Percentiles rank a stretch among this genome's conserved stretches.
phyloP scores from a whole-genome alignment of 2,888 invertebrate genomes.

The Orthonychiurus folsomi region DNA sequence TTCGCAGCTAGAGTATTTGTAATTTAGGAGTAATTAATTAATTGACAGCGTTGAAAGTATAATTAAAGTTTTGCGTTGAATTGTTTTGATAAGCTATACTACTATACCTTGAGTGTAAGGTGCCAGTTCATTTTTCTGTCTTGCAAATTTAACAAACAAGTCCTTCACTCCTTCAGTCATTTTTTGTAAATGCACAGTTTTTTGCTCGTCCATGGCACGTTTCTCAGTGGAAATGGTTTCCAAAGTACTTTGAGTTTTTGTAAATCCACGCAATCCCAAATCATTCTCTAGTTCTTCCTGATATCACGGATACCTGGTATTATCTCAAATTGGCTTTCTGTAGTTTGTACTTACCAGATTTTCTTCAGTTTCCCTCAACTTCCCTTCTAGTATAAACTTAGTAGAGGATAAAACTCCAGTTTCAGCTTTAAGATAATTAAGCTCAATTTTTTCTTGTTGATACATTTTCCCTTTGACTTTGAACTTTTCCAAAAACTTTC shows the following conservation, averaged over 20 bases:
- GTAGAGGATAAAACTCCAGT: conserved; percentile 5
- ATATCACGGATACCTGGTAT: background rate
- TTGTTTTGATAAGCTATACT: no score
- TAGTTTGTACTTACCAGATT: background rate
- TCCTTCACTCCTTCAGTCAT: no score
- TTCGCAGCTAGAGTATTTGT: no score
- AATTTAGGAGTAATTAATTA: no score
- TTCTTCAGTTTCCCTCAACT: background rate
- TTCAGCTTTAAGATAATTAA: background rate
- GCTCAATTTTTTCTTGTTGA: background rate
- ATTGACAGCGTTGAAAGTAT: no score
- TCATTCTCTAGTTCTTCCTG: background rate
- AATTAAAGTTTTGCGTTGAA: no score
- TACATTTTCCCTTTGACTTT: background rate
- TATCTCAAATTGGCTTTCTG: background rate
- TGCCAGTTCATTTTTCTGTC: no score
- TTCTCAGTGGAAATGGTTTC: background rate
- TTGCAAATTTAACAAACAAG: no score
- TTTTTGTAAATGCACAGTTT: no score
- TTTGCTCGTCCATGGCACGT: no score
- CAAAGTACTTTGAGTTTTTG: background rate
- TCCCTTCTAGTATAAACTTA: conserved; percentile 1
- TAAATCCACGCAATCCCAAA: background rate
- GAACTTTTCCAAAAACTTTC: no score
- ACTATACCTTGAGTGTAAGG: no score